A percentile compares a stretch with the other conserved stretches of the same genome.
phyloP scores from a whole-genome alignment of 2,888 invertebrate species.

The Therioaphis trifolii region DNA sequence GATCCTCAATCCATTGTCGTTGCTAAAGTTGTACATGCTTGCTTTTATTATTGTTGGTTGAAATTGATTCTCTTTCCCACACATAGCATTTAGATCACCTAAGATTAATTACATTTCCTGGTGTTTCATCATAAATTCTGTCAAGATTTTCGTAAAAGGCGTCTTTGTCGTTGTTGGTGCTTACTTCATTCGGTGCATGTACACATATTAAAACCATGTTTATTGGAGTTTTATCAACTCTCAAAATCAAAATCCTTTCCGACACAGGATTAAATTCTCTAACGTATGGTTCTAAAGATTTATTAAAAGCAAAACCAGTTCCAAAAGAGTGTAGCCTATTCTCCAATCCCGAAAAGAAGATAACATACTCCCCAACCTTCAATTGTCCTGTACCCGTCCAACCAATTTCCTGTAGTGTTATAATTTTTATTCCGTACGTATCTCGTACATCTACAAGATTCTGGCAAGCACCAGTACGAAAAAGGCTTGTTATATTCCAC shows the following conservation, averaged over 20 bases:
- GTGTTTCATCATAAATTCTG: neutral
- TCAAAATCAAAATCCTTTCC: neutral
- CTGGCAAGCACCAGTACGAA: neutral
- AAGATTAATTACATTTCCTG: neutral
- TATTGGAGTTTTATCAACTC: neutral
- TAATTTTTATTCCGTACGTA: slow-evolving; percentile 20
- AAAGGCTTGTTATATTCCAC: slow-evolving; percentile 23
- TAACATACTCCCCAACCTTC: neutral
- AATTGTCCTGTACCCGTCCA: slow-evolving; percentile 12
- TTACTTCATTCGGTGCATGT: neutral
- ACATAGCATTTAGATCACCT: slow-evolving; percentile 9
- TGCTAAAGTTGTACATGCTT: neutral
- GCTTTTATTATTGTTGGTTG: slow-evolving; percentile 9
- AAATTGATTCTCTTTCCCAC: slow-evolving; percentile 22
- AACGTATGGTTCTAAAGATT: neutral
- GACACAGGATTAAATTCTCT: neutral
- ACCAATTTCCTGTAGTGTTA: neutral
- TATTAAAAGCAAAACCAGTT: neutral
- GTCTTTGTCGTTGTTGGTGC: no score
- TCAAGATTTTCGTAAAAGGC: neutral
- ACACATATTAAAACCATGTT: neutral
- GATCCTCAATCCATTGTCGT: neutral
- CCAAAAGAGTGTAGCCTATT: neutral
- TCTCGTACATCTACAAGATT: neutral
- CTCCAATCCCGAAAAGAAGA: neutral